Evolutionary conservation across 1,140 invertebrate genomes (phyloP), one percentile per base, ranked within the genome.

Genomic region (Protaetia brevitarsis): DNA sequence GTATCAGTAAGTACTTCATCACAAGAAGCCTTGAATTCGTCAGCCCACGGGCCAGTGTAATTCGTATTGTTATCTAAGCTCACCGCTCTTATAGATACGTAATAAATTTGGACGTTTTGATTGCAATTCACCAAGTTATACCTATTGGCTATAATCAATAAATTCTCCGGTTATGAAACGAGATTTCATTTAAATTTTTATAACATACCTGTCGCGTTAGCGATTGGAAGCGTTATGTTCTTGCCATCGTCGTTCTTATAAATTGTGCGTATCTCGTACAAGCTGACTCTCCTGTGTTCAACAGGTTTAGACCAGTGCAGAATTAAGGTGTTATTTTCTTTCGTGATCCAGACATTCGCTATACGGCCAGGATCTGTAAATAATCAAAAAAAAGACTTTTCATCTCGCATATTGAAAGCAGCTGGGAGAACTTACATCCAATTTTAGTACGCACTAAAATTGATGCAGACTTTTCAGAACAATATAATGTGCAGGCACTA

Each of bases 41-140:
- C 72, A 75, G 81, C 83, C 82, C 82, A 85, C 31, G 77, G 74
- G 8, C 82, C 82, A 28, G 74, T 61, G 70, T 79, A 79, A 27
- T 13, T 34, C 30, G 21, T 67, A 37, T 66, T 59, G 23, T 61
- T 62, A 7, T 66, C 57, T 27, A 71, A 56, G 72, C 75, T 76
- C 4, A 77, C 67, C 37, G 71, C 76, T 34, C 74, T 69, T 8
- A 77, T 68, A 31, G 65, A 70, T 6, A 73, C 41, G 41, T 45
- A 45, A 3, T 45, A 45, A 7, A 7, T 45, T 4, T 45, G 19
- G 6, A 19, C 8, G 23, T 45, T 21, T 4, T 45, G 13, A 4
- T 45, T 21, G 13, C 41, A 45, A 13, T 45, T 23, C 3, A 13
- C 10, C 3, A 45, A 16, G 19, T 7, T 19, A 19, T 45, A 45